A percentile compares a stretch with the other conserved stretches of the same genome.
These are phyloP conservation scores for Pachyramphus minor DNA, from an alignment of 2,113 vertebrate species.

Conservation along the genomic window DNA sequence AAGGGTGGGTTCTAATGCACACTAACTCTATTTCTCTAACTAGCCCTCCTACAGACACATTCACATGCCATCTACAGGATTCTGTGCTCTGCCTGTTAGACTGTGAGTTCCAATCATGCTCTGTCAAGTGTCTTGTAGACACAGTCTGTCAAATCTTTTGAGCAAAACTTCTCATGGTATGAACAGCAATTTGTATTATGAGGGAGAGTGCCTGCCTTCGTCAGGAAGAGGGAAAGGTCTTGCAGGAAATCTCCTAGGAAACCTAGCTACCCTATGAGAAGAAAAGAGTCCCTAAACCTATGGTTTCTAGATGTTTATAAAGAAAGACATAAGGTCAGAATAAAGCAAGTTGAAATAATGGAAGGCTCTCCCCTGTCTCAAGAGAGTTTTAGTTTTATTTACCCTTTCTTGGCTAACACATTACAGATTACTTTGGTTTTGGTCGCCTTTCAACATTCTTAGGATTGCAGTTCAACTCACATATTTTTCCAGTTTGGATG, in stretches of 20 bases:
- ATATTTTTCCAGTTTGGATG: background rate
- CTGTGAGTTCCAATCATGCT: background rate
- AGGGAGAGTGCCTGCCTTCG: background rate
- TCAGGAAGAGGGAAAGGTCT: background rate
- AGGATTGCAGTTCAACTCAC: background rate
- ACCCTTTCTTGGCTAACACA: background rate
- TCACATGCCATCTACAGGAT: background rate
- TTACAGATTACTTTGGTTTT: background rate
- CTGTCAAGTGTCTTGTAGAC: background rate
- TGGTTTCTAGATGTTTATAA: background rate
- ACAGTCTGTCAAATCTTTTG: background rate
- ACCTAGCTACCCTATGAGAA: background rate
- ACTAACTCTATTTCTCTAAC: background rate
- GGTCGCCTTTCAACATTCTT: background rate
- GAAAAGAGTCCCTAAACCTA: background rate
- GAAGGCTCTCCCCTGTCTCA: background rate
- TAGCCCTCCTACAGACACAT: background rate
- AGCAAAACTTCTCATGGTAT: background rate
- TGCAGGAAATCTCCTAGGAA: background rate
- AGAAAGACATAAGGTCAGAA: background rate
- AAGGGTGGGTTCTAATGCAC: background rate
- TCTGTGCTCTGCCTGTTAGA: background rate
- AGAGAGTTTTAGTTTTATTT: background rate
- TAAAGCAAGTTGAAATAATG: background rate
- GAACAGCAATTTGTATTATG: background rate